A percentile compares a stretch with the other conserved stretches of the same genome.
Evolutionary conservation across 2,113 vertebrate genomes (phyloP).

Genomic region (Myxocyprinus asiaticus): DNA sequence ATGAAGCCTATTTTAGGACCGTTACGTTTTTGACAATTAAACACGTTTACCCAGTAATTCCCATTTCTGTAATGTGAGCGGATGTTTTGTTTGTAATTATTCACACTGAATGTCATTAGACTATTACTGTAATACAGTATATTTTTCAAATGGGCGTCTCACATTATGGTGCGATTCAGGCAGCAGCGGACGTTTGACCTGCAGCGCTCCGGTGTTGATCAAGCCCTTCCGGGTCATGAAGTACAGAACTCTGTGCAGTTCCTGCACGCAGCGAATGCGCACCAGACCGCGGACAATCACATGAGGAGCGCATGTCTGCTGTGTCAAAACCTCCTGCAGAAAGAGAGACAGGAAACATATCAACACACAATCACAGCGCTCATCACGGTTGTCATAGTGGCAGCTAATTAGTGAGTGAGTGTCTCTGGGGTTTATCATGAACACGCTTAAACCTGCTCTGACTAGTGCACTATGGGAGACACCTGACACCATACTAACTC

Average conservation of each 20-base stretch:
- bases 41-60: too few relatives aligned
- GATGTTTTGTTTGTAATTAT: too few relatives aligned
- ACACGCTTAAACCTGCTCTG: not conserved
- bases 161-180: conserved; percentile 85
- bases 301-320: conserved; percentile 84
- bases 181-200: conserved; percentile 82
- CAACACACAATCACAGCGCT: too few relatives aligned
- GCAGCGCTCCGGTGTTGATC: conserved; percentile 92
- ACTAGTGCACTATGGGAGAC: not conserved
- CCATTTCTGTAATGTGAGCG: too few relatives aligned
- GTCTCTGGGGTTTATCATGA: not conserved
- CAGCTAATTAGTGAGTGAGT: not conserved
- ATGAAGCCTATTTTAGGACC: too few relatives aligned
- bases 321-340: conserved; percentile 86
- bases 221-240: conserved; percentile 97
- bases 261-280: conserved; percentile 91
- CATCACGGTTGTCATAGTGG: too few relatives aligned
- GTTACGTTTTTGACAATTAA: too few relatives aligned
- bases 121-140: too few relatives aligned
- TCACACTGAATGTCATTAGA: too few relatives aligned
- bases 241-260: conserved; percentile 88
- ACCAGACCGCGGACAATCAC: conserved; percentile 92
- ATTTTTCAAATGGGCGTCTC: conserved; percentile 53
- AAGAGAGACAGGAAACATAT: not conserved
- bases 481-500: not conserved